phyloP scores from a whole-genome alignment of 2,797 vertebrate species.

The Schizopygopsis malacanthus region DNA sequence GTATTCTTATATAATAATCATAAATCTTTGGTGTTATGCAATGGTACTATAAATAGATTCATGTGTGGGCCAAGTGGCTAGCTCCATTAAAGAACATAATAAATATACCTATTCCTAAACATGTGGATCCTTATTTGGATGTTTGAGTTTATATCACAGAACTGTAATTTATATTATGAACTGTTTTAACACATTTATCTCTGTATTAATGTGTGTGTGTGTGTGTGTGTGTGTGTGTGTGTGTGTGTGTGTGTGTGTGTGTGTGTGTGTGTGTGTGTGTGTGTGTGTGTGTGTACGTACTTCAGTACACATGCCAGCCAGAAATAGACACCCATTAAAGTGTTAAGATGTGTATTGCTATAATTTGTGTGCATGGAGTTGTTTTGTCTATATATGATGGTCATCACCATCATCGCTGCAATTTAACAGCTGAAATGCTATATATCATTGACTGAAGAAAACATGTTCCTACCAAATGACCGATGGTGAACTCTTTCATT shows the following conservation, averaged over 20 bases:
- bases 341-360: neutral
- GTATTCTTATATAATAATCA: neutral
- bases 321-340: slow-evolving; percentile 44
- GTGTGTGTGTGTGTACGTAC: neutral
- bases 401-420: neutral
- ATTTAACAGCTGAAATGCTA: neutral
- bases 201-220: too few relatives aligned
- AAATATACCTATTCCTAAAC: slow-evolving; percentile 13
- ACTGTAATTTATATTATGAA: neutral
- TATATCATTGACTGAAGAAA: slow-evolving; percentile 3
- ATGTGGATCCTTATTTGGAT: neutral
- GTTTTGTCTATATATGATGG: slow-evolving; percentile 20
- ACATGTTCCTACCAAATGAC: neutral
- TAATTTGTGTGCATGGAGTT: slow-evolving; percentile 15
- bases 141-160: neutral
- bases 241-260: too few relatives aligned
- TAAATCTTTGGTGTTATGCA: slow-evolving; percentile 22
- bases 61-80: neutral
- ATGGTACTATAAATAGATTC: slow-evolving; percentile 18
- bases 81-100: neutral
- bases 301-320: slow-evolving; percentile 39
- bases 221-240: too few relatives aligned
- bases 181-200: neutral
- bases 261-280: too few relatives aligned
- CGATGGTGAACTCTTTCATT: slow-evolving; percentile 4